These are phyloP conservation scores for Cyclopterus lumpus DNA, from an alignment of 2,797 vertebrate species.

Conservation along the genomic window DNA sequence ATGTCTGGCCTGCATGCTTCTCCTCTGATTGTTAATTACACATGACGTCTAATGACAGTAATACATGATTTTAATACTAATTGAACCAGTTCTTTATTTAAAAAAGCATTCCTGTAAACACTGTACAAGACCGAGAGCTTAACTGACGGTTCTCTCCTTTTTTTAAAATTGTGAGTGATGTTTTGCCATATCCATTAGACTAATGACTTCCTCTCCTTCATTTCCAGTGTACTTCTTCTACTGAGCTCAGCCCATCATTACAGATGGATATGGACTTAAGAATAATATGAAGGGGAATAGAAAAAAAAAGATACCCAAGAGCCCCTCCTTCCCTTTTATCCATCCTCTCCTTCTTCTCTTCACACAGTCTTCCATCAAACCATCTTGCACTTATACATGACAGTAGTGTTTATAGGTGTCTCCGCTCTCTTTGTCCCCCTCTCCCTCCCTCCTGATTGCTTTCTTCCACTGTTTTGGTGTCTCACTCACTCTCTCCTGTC, in stretches of 20 bases:
- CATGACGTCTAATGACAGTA: slow-evolving; percentile 24
- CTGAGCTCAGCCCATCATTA: slow-evolving; percentile 70
- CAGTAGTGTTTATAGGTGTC: slow-evolving; percentile 67
- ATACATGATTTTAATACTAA: slow-evolving; percentile 35
- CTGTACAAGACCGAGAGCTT: background rate
- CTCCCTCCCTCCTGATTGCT: slow-evolving; percentile 52
- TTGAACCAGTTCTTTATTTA: background rate
- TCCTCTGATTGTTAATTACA: slow-evolving; percentile 33
- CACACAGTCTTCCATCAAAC: slow-evolving; percentile 76
- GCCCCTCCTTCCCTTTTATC: slow-evolving; percentile 56
- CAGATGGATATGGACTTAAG: slow-evolving; percentile 73
- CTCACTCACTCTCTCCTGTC: slow-evolving; percentile 61
- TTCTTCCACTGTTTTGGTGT: slow-evolving; percentile 52
- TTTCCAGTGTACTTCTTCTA: slow-evolving; percentile 87
- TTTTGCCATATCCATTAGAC: slow-evolving; percentile 36
- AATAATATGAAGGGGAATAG: slow-evolving; percentile 61
- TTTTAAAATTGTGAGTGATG: background rate
- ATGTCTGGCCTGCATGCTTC: background rate
- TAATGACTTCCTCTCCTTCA: slow-evolving; percentile 45
- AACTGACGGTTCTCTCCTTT: background rate
- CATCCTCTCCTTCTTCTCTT: slow-evolving; percentile 69
- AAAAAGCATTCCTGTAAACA: background rate
- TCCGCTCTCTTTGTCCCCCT: slow-evolving; percentile 44
- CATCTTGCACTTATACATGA: slow-evolving; percentile 74
- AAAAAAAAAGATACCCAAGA: slow-evolving; percentile 65